Evolutionary conservation across 2,113 vertebrate genomes (phyloP).

Genomic region (Gymnocephalus cernua): DNA sequence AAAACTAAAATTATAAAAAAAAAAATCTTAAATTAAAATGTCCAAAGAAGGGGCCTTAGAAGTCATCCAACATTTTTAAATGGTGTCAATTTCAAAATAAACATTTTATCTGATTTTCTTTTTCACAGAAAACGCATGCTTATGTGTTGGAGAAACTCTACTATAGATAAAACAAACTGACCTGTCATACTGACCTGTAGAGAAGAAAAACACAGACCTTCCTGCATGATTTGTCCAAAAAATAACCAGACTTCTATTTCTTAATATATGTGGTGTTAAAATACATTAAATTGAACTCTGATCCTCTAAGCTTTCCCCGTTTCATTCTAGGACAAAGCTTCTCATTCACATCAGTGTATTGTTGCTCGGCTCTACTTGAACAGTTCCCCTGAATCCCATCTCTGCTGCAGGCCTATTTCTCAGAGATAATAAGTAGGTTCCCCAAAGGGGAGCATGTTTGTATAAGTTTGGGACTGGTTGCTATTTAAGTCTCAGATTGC

Average conservation of each 20-base stretch:
- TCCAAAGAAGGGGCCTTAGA: background rate
- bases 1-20: background rate
- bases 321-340: conserved; percentile 5
- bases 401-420: conserved; percentile 42
- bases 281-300: background rate
- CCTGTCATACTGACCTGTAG: background rate
- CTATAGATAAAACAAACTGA: background rate
- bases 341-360: conserved; percentile 2
- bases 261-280: background rate
- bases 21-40: background rate
- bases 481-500: conserved; percentile 68
- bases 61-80: background rate
- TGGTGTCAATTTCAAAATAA: background rate
- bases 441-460: conserved; percentile 58
- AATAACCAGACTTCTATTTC: background rate
- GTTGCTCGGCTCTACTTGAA: conserved; percentile 26
- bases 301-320: background rate
- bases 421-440: conserved; percentile 76
- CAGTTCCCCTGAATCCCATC: conserved; percentile 16
- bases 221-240: background rate
- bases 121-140: background rate
- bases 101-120: background rate
- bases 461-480: conserved; percentile 59
- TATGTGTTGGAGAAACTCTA: background rate
- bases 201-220: background rate